Evolutionary conservation across 1,140 invertebrate species (phyloP).

Genomic region (Muscidifurax raptorellus): DNA sequence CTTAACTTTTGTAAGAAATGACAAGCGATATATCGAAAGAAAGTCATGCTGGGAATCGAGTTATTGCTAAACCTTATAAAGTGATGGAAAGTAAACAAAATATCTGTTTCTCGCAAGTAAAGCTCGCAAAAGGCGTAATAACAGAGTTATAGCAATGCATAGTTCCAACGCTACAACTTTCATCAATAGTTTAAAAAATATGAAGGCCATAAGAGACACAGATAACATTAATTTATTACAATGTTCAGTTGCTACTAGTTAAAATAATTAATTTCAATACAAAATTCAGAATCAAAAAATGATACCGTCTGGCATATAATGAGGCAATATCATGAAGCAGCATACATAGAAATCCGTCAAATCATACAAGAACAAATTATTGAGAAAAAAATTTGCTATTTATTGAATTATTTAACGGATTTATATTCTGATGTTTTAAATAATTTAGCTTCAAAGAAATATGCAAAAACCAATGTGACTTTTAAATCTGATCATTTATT

Average conservation of each 20-base stretch:
- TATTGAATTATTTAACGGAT: background rate
- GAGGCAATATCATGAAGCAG: background rate
- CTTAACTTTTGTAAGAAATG: background rate
- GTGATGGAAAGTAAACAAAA: background rate
- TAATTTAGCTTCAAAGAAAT: background rate
- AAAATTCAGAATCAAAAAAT: background rate
- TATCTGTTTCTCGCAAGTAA: background rate
- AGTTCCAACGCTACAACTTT: background rate
- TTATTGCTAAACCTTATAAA: background rate
- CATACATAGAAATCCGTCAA: background rate
- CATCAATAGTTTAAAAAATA: background rate
- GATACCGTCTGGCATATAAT: background rate
- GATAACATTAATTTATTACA: constrained; percentile 1
- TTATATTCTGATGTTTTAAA: constrained; percentile 3
- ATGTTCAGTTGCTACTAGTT: background rate
- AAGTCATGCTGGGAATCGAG: background rate
- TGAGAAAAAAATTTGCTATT: background rate
- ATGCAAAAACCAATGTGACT: background rate
- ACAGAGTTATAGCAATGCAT: background rate
- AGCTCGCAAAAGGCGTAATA: background rate
- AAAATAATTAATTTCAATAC: background rate
- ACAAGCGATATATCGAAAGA: background rate
- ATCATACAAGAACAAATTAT: background rate
- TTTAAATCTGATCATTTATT: background rate
- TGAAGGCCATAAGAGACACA: background rate